Conservation (phyloP, 2,888 invertebrate species). For the Andrena minutula region DNA sequence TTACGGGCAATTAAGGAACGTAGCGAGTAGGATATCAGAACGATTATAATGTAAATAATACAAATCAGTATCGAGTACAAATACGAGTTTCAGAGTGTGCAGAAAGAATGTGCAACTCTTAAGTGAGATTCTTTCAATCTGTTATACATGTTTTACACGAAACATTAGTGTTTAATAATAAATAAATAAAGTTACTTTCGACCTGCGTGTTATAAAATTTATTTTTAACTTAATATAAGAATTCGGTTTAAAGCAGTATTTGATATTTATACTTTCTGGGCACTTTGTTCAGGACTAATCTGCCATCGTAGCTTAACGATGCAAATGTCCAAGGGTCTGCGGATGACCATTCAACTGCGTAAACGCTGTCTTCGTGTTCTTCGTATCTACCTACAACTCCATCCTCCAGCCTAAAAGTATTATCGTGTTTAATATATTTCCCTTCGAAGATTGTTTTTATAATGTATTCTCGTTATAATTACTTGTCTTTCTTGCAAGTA, state of each 20-base stretch:
- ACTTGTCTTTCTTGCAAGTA: slow-evolving; percentile 85
- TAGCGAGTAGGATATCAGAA: slow-evolving; percentile 93
- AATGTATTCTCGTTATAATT: slow-evolving; percentile 62
- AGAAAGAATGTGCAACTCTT: not conserved
- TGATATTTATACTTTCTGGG: slow-evolving; percentile 98
- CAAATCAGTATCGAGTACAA: slow-evolving; percentile 49
- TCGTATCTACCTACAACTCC: slow-evolving; percentile 97
- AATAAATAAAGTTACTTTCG: slow-evolving; percentile 65
- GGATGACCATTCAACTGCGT: slow-evolving; percentile 98
- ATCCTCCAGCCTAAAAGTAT: slow-evolving; percentile 89
- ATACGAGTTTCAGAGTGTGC: not conserved
- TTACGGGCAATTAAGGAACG: slow-evolving; percentile 96
- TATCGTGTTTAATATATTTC: not conserved
- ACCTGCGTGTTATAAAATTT: slow-evolving; percentile 41
- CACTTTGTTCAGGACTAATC: slow-evolving; percentile 96
- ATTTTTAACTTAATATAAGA: slow-evolving; percentile 11
- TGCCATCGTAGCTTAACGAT: slow-evolving; percentile 98
- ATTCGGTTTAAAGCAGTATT: slow-evolving; percentile 89
- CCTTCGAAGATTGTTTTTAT: not conserved
- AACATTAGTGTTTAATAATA: slow-evolving; percentile 16
- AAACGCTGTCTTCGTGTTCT: slow-evolving; percentile 99
- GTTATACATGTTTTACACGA: not conserved
- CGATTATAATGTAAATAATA: slow-evolving; percentile 88
- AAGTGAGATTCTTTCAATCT: slow-evolving; percentile 8
- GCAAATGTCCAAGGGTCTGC: slow-evolving; percentile 99